Conservation (phyloP, 2,888 invertebrate genomes). For the Leptura quadrifasciata region DNA sequence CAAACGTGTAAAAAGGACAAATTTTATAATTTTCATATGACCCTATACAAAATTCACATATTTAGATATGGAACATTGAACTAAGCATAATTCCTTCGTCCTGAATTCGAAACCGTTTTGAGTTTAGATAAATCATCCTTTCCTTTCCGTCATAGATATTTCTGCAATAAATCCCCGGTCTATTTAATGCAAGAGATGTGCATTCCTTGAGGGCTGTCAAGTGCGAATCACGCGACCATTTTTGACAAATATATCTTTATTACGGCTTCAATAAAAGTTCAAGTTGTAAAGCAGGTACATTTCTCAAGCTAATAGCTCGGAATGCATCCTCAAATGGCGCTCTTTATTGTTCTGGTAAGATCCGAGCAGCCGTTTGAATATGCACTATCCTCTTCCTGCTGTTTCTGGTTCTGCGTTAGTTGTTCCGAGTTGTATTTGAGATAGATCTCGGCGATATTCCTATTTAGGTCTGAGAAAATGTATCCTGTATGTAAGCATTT, state of each 20-base stretch:
- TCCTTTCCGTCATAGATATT: constrained; percentile 3
- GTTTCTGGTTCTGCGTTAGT: constrained; percentile 13
- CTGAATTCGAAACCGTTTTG: background rate
- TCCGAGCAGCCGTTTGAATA: constrained; percentile 8
- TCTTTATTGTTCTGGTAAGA: constrained; percentile 24
- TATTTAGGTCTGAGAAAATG: constrained; percentile 11
- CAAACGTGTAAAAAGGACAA: too few species aligned
- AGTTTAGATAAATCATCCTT: background rate
- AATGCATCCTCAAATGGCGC: constrained; percentile 10
- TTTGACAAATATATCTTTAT: constrained; percentile 15
- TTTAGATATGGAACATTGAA: too few species aligned
- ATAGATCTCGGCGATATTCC: background rate
- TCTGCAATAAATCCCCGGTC: background rate
- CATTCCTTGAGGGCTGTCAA: background rate
- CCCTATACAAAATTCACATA: too few species aligned
- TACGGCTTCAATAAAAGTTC: constrained; percentile 15
- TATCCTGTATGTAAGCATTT: constrained; percentile 11
- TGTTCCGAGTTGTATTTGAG: constrained; percentile 8
- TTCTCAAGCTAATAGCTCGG: constrained; percentile 12
- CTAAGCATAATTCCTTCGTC: background rate
- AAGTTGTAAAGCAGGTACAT: constrained; percentile 7
- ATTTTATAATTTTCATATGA: too few species aligned
- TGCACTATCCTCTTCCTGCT: constrained; percentile 17
- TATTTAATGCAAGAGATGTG: background rate
- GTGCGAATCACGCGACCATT: constrained; percentile 24